Base-by-base conservation (phyloP, 92 coral and sea anemone genomes). In the Porites cylindrica region DNA sequence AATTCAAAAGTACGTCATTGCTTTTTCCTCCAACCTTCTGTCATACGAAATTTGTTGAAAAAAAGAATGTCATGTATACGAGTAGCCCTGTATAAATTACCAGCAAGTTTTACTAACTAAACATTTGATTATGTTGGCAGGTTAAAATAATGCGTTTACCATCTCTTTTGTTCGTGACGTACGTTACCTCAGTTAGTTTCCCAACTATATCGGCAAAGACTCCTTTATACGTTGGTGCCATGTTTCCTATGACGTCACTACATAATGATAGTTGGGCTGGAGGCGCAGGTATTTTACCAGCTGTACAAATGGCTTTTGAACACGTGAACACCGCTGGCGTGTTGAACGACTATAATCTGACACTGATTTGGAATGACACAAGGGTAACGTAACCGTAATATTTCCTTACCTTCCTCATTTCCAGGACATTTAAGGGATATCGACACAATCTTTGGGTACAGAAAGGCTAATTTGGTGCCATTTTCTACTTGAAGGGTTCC, bases 321-420 rank as follows among this genome's bases (percentile, higher is more conserved):
- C 90, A 95, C 85, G 94, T 95, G 75, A 93, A 95, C 70, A 88
- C 38, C 23, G 87, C 86, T 23, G 92, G 90, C 11, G 80, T 95
- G 54, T 80, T 95, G 56, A 72, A 32, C 18, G 86, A 93, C 66
- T 95, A 95, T 59, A 93, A 95, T 58, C 78, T 95, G 79, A 91
- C 76, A 62, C 82, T 95, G 89, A 53, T 91, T 4, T 95, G 98
- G 98, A 95, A 91, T 82, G 96, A 95, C 87, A 95, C 98, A 10
- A 67, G 68, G 94, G 98, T 93, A 90, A 51, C 51, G 63, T 66
- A 21, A 8, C 19, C 4, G 24, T 29, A 20, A 23, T 13, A 58
- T 7, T 2, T 59, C 18, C 17, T 29, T 18, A 1, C 76, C 16
- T 56, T 56, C 16, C 13, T 10, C 61, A 10, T 56, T 56, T 56